These are phyloP conservation scores for Lasioglossum morio DNA, from an alignment of 2,888 invertebrate species.

Conservation along the genomic window DNA sequence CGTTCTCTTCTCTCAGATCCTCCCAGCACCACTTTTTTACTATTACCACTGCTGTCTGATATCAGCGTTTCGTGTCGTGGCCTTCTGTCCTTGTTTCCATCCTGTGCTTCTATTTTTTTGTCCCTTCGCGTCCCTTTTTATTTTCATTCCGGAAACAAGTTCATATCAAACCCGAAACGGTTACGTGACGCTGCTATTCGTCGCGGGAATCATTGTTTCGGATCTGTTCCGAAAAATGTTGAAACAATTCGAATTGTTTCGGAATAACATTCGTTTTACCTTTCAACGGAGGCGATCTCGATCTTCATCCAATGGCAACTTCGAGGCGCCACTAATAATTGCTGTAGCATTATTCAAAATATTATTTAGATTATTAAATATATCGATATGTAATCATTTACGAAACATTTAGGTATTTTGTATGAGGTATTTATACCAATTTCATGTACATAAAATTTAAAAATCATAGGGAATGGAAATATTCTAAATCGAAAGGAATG, in stretches of 20 bases:
- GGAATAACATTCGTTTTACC: neutral
- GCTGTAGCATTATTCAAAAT: no score
- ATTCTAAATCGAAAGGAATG: no score
- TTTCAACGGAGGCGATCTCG: neutral
- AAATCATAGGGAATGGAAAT: no score
- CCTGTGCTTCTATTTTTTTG: neutral
- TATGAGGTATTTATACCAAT: no score
- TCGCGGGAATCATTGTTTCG: neutral
- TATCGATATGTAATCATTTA: no score
- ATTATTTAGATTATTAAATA: no score
- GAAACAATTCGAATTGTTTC: neutral
- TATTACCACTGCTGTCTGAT: slow-evolving; percentile 46
- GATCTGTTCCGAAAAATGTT: neutral
- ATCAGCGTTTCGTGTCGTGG: slow-evolving; percentile 48
- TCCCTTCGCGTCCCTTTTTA: neutral
- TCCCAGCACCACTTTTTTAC: slow-evolving; percentile 42
- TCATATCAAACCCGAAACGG: slow-evolving; percentile 27
- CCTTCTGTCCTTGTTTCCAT: slow-evolving; percentile 20
- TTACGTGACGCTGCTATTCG: slow-evolving; percentile 28
- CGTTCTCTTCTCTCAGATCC: slow-evolving; percentile 18
- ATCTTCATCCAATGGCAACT: no score
- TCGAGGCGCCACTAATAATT: no score
- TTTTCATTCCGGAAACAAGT: slow-evolving; percentile 3
- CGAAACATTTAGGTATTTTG: no score
- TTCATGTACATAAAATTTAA: no score